Percentiles rank a stretch among this genome's conserved stretches.
Evolutionary conservation across 2,113 vertebrate species (phyloP).

Genomic region (Channa argus): DNA sequence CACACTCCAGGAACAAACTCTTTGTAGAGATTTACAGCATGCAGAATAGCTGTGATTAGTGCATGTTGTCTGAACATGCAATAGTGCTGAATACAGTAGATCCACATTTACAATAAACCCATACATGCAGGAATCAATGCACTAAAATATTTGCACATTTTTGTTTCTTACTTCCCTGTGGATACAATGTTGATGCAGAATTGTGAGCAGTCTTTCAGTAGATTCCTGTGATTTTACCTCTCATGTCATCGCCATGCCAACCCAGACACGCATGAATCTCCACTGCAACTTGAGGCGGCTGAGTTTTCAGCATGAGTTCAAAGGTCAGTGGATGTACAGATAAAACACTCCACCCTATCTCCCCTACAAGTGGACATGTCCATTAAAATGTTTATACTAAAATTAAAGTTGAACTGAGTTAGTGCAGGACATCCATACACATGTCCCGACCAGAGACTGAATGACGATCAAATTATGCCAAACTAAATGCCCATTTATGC

Average conservation of each 20-base stretch:
- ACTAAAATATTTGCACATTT: neutral
- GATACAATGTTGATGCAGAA: slow-evolving; percentile 5
- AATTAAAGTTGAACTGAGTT: slow-evolving; percentile 13
- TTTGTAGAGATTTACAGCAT: neutral
- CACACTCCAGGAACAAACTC: neutral
- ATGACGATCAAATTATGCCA: slow-evolving; percentile 10
- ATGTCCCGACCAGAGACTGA: slow-evolving; percentile 4
- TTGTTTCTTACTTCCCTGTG: neutral
- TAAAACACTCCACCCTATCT: too few relatives aligned
- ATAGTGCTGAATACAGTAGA: neutral
- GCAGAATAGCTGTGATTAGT: neutral
- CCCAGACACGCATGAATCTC: slow-evolving; percentile 44
- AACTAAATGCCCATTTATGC: slow-evolving; percentile 18
- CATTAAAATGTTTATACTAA: too few relatives aligned
- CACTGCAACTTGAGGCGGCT: slow-evolving; percentile 21
- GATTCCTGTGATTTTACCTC: slow-evolving; percentile 13
- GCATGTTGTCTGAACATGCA: neutral
- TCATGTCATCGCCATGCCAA: slow-evolving; percentile 53
- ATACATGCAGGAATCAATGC: too few relatives aligned
- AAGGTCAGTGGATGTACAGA: slow-evolving; percentile 43
- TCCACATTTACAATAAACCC: too few relatives aligned
- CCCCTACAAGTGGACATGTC: too few relatives aligned
- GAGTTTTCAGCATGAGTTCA: slow-evolving; percentile 69
- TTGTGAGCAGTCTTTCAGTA: neutral
- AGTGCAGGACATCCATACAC: slow-evolving; percentile 6